phyloP scores from a whole-genome alignment of 2,888 invertebrate genomes.

The Zaprionus bogoriensis region DNA sequence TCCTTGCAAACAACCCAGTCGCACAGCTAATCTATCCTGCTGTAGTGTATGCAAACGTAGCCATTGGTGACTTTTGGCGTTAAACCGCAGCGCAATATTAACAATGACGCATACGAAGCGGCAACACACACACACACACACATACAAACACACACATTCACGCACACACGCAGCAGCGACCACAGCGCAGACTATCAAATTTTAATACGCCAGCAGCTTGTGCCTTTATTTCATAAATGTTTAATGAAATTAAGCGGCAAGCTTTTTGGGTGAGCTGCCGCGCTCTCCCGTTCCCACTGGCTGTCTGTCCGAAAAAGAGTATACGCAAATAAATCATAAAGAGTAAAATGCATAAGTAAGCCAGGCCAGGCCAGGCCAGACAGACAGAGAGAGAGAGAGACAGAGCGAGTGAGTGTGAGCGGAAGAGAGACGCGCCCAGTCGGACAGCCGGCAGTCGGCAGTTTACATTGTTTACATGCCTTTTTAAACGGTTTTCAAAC shows the following conservation, averaged over 20 bases:
- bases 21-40: not conserved
- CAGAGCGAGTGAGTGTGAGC: not conserved
- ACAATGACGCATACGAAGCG: constrained; percentile 65
- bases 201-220: constrained; percentile 73
- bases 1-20: not conserved
- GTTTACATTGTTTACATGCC: constrained; percentile 68
- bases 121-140: constrained; percentile 3
- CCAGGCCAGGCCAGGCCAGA: constrained; percentile 41
- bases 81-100: constrained; percentile 69
- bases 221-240: constrained; percentile 78
- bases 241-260: constrained; percentile 78
- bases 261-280: constrained; percentile 65
- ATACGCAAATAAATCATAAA: constrained; percentile 69
- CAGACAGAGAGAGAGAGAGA: constrained; percentile 6
- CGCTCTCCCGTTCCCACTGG: not conserved
- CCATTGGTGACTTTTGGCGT: constrained; percentile 65
- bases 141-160: constrained; percentile 9
- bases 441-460: constrained; percentile 26
- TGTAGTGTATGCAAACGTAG: constrained; percentile 9
- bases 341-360: constrained; percentile 70
- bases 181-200: constrained; percentile 74
- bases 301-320: constrained; percentile 47
- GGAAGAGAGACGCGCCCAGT: not conserved
- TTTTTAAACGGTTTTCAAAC: constrained; percentile 70
- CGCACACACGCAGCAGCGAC: constrained; percentile 21